Evolutionary conservation across 23 tunicate species (phyloP), one percentile per base, ranked within the genome.

Genomic region (Pegea sp.): DNA sequence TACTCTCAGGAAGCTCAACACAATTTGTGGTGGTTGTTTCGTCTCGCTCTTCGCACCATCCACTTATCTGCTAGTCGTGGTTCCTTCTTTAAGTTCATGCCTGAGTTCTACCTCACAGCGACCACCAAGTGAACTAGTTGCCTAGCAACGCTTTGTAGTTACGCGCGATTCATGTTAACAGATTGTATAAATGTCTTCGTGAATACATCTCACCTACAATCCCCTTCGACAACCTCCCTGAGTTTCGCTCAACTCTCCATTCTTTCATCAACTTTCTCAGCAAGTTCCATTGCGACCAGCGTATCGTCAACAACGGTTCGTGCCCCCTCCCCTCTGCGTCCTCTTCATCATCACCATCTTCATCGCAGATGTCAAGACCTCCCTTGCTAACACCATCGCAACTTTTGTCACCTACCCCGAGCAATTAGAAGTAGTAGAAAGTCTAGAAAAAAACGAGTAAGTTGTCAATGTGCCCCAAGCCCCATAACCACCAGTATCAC

Each of bases 111-210:
- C 56, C 62, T 84, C 54, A 84, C 84, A 24, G 84, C 67, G 25
- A 64, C 88, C 42, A 56, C 95, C 1, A 84, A 77, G 95, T 84
- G n/a, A n/a, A n/a, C n/a, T n/a, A n/a, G n/a, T n/a, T n/a, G n/a
- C n/a, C n/a, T n/a, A n/a, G 23, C 18, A 33, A 0, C n/a, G n/a
- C n/a, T n/a, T n/a, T n/a, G n/a, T n/a, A n/a, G n/a, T n/a, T n/a
- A n/a, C n/a, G n/a, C n/a, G n/a, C n/a, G n/a, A n/a, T n/a, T n/a
- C n/a, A n/a, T n/a, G n/a, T n/a, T n/a, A 27, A 2, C 72, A 84
- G 95, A 44, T 61, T 84, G 50, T 84, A 76, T 76, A 84, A 84
- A 44, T 84, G 95, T 33, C 32, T 84, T 56, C 70, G 95, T 13
- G 95, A 84, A 34, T 84, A 84, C 56, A 69, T 84, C 30, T 44